These are phyloP conservation scores for Drosophila pruinosa DNA, from an alignment of 1,140 invertebrate species.

Conservation along the genomic window DNA sequence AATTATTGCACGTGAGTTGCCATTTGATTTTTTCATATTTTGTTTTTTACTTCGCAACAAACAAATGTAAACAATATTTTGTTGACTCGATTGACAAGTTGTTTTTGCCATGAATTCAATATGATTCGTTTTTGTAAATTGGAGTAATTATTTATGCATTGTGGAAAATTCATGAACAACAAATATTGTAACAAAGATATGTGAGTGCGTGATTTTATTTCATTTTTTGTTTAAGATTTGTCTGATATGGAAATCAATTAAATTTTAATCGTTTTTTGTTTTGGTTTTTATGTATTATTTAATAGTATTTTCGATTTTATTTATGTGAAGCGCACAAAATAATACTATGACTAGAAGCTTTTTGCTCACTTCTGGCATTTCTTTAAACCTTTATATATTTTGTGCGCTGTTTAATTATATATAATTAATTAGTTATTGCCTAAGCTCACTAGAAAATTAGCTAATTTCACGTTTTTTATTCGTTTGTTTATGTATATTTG, in stretches of 20 bases:
- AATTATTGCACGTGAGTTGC: conserved; percentile 74
- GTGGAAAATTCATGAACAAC: conserved; percentile 44
- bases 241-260: conserved; percentile 46
- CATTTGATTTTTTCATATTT: conserved; percentile 63
- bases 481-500: neutral
- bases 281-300: conserved; percentile 1
- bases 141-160: conserved; percentile 19
- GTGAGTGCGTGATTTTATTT: conserved; percentile 31
- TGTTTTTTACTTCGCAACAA: neutral
- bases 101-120: neutral
- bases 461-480: conserved; percentile 15
- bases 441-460: conserved; percentile 39
- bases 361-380: conserved; percentile 39
- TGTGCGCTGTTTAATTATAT: conserved; percentile 20
- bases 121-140: neutral
- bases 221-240: conserved; percentile 26
- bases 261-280: conserved; percentile 7
- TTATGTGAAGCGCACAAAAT: conserved; percentile 25
- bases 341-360: conserved; percentile 41
- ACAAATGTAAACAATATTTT: neutral
- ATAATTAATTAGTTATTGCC: conserved; percentile 14
- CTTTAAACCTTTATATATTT: conserved; percentile 14
- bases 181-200: conserved; percentile 75
- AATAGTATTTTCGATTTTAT: neutral
- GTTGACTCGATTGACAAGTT: neutral